These are phyloP conservation scores for Menura novaehollandiae DNA, from an alignment of 2,113 vertebrate species.

Conservation along the genomic window DNA sequence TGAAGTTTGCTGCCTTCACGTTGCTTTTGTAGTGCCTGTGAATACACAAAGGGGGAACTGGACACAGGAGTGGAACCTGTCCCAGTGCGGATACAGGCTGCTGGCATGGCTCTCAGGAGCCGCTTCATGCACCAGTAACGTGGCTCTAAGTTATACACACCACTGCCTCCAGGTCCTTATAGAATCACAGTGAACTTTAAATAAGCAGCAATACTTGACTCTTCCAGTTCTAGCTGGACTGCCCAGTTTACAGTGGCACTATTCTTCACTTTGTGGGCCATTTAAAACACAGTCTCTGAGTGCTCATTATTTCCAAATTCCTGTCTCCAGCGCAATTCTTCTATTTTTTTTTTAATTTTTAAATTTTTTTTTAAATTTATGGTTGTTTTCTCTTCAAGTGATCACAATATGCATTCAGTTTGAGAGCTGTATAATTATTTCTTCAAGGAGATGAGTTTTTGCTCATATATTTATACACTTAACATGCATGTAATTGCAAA, in stretches of 20 bases:
- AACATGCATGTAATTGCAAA: neutral
- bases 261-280: neutral
- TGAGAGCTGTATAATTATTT: neutral
- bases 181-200: neutral
- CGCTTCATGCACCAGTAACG: accelerated
- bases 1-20: neutral
- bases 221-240: neutral
- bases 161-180: neutral
- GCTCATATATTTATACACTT: neutral
- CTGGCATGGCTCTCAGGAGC: neutral
- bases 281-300: neutral
- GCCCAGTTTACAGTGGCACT: neutral
- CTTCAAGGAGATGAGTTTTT: neutral
- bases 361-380: neutral
- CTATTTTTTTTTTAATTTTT: neutral
- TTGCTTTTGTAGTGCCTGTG: neutral
- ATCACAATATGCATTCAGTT: neutral
- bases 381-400: neutral
- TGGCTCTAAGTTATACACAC: neutral
- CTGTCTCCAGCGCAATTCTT: neutral
- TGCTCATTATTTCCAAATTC: neutral
- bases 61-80: neutral
- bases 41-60: neutral
- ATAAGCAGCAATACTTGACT: neutral
- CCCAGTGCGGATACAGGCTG: neutral